Evolutionary conservation across 2,113 vertebrate genomes (phyloP).

Genomic region (Sula dactylatra): DNA sequence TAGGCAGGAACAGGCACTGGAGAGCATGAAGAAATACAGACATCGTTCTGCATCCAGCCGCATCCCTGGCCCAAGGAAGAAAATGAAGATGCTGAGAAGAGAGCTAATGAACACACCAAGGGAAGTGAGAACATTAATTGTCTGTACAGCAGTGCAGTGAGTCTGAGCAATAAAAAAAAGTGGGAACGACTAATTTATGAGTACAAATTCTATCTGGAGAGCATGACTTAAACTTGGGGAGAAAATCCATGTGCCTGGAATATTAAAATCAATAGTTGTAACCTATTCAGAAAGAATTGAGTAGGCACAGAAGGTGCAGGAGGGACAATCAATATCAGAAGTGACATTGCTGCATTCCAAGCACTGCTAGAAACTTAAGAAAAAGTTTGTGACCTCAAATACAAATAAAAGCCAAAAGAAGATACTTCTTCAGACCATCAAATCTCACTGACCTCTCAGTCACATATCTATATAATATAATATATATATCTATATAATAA

Average conservation of each 20-base stretch:
- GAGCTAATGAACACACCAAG: not conserved
- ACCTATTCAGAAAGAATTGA: slow-evolving; percentile 24
- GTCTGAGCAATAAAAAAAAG: not conserved
- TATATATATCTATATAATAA: no score
- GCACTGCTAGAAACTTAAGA: not conserved
- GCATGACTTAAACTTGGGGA: slow-evolving; percentile 18
- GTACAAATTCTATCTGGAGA: slow-evolving; percentile 5
- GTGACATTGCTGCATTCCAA: not conserved
- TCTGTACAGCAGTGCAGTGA: not conserved
- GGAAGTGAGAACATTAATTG: not conserved
- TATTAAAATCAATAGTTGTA: slow-evolving; percentile 54
- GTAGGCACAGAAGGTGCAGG: slow-evolving; percentile 1
- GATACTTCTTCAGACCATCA: not conserved
- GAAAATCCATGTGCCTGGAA: slow-evolving; percentile 42
- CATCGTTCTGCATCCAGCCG: not conserved
- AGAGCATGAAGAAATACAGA: not conserved
- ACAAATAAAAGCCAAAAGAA: not conserved
- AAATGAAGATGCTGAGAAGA: not conserved
- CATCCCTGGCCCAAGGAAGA: not conserved
- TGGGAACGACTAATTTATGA: not conserved
- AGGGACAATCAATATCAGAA: slow-evolving; percentile 25
- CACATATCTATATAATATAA: not conserved
- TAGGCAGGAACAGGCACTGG: not conserved
- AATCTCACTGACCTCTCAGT: not conserved
- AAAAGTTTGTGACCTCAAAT: not conserved